These are phyloP conservation scores for Saccopteryx leptura DNA, from an alignment of 2,113 vertebrate species.

Conservation along the genomic window DNA sequence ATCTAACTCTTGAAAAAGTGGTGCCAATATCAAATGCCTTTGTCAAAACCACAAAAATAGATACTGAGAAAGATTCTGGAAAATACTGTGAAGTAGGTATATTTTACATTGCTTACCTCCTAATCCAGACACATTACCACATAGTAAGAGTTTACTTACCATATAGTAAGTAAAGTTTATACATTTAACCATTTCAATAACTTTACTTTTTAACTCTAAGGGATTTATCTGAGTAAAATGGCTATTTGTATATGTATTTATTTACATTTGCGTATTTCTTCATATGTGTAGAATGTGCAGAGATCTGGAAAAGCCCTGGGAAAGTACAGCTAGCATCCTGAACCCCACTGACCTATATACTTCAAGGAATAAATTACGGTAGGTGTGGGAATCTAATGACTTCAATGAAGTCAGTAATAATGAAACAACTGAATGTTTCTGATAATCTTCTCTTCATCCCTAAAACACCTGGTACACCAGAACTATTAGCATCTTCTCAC, in stretches of 20 bases:
- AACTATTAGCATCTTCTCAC: not conserved
- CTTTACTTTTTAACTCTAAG: not conserved
- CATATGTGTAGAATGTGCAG: not conserved
- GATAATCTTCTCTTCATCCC: conserved; percentile 54
- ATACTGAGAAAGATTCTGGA: not conserved
- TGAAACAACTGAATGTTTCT: conserved; percentile 54
- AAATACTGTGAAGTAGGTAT: not conserved
- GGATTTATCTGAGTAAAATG: not conserved
- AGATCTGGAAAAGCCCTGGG: not conserved
- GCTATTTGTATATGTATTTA: not conserved
- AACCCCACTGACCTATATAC: conserved; percentile 43
- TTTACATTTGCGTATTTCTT: not conserved
- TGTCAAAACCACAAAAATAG: not conserved
- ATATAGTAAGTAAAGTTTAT: not conserved
- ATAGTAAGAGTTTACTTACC: not conserved
- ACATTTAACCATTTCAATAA: not conserved
- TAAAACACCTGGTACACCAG: not conserved
- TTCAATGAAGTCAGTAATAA: not conserved
- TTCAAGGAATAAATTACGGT: conserved; percentile 55
- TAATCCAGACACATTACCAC: not conserved
- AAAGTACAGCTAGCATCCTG: not conserved
- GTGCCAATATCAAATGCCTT: not conserved
- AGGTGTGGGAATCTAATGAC: conserved; percentile 6
- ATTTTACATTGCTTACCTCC: not conserved
- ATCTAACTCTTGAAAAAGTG: not conserved